Conservation (phyloP, 64 coral and sea anemone species). For the Orbicella faveolata region DNA sequence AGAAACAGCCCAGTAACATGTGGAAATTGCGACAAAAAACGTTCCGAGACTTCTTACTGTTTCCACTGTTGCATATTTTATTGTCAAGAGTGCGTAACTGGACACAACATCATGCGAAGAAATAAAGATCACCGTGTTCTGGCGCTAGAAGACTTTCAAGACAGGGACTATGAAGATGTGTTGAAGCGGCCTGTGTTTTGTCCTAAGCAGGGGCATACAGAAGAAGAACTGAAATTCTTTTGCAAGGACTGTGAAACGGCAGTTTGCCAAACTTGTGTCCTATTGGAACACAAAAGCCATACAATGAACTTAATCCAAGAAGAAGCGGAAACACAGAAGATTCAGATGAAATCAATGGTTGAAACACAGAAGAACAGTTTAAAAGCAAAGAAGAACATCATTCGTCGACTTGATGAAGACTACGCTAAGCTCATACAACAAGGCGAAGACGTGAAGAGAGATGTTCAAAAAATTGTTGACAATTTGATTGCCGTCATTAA, state of each 20-base stretch:
- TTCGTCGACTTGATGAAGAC: not conserved
- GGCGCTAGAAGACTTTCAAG: constrained; percentile 28
- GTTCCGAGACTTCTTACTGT: not conserved
- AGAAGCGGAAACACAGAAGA: not conserved
- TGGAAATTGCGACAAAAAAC: constrained; percentile 9
- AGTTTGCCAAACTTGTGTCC: constrained; percentile 3
- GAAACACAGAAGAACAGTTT: not conserved
- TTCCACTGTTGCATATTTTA: not conserved
- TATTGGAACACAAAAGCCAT: not conserved
- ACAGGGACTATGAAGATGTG: constrained; percentile 20
- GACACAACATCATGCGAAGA: not conserved
- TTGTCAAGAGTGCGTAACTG: not conserved
- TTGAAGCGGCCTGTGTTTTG: constrained; percentile 3
- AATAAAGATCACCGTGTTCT: not conserved
- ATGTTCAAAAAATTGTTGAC: not conserved
- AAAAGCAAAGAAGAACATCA: not conserved
- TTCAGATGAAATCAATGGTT: not conserved
- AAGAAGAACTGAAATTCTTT: not conserved
- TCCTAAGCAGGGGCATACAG: not conserved
- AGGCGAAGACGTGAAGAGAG: not conserved
- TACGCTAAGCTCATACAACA: not conserved
- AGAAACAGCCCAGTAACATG: not conserved
- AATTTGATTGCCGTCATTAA: not conserved
- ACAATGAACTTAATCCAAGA: not conserved
- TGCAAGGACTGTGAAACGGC: not conserved